Percentiles rank a stretch among this genome's conserved stretches.
phyloP scores from a whole-genome alignment of 2,113 vertebrate species.

The Jaculus jaculus region DNA sequence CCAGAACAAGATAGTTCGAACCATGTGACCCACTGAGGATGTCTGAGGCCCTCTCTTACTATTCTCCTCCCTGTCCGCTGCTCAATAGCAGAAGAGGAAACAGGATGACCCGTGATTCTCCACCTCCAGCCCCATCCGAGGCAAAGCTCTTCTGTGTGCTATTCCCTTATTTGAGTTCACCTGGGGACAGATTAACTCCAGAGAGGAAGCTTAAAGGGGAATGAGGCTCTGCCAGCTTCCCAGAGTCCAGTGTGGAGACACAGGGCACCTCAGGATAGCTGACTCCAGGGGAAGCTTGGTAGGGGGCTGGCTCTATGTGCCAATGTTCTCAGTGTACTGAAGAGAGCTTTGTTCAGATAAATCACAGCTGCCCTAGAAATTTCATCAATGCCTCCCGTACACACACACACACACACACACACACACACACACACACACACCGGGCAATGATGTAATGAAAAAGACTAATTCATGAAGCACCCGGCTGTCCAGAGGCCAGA shows the following conservation, averaged over 20 bases:
- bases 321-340: conserved; percentile 6
- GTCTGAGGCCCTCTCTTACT: background rate
- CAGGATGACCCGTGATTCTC: background rate
- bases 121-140: background rate
- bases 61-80: background rate
- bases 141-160: background rate
- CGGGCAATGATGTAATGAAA: conserved; percentile 17
- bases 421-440: background rate
- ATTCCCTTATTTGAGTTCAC: conserved; percentile 55
- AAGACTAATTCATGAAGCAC: conserved; percentile 51
- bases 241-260: background rate
- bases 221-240: conserved; percentile 21
- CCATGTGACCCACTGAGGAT: background rate
- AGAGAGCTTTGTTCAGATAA: conserved; percentile 50
- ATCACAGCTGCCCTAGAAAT: conserved; percentile 47
- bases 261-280: background rate
- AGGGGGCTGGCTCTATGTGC: background rate
- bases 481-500: background rate
- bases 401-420: background rate
- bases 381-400: conserved; percentile 5
- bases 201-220: background rate
- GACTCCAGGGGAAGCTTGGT: background rate
- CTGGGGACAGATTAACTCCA: conserved; percentile 52
- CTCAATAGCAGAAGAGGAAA: background rate
- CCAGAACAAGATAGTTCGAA: background rate